Percentiles rank a stretch among this genome's conserved stretches.
phyloP scores from a whole-genome alignment of 2,113 vertebrate genomes.

The Leucopsar rothschildi region DNA sequence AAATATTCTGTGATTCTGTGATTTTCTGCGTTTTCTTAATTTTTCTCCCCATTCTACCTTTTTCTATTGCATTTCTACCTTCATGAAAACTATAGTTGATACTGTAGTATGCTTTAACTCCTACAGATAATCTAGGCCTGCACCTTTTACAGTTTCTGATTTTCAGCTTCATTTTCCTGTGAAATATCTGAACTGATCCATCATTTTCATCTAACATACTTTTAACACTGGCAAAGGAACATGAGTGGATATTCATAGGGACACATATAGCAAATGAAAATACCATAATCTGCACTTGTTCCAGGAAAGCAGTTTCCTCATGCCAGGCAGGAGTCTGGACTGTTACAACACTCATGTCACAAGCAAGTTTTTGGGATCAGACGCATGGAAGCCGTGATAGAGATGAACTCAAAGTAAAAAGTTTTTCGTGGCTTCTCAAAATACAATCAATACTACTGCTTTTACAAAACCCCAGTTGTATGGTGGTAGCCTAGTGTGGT shows the following conservation, averaged over 20 bases:
- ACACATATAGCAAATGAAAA: background rate
- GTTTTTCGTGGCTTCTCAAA: background rate
- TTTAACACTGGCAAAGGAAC: background rate
- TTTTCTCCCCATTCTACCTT: background rate
- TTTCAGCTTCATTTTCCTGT: background rate
- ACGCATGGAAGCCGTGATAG: background rate
- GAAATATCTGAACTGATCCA: background rate
- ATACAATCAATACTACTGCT: background rate
- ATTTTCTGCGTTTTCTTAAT: background rate
- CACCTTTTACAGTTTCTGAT: background rate
- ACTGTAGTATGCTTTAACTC: background rate
- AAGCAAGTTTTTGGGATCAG: background rate
- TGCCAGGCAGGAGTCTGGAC: background rate
- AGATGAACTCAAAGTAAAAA: background rate
- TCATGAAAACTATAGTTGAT: background rate
- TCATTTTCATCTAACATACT: background rate
- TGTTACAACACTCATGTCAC: background rate
- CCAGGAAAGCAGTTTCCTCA: background rate
- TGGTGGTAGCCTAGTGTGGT: background rate
- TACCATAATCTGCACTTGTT: background rate
- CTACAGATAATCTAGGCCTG: background rate
- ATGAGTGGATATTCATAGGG: background rate
- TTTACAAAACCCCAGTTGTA: background rate
- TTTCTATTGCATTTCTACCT: background rate
- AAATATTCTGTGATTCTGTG: background rate